Conservation (phyloP, 2,797 vertebrate species). For the Lepilemur septentrionalis region DNA sequence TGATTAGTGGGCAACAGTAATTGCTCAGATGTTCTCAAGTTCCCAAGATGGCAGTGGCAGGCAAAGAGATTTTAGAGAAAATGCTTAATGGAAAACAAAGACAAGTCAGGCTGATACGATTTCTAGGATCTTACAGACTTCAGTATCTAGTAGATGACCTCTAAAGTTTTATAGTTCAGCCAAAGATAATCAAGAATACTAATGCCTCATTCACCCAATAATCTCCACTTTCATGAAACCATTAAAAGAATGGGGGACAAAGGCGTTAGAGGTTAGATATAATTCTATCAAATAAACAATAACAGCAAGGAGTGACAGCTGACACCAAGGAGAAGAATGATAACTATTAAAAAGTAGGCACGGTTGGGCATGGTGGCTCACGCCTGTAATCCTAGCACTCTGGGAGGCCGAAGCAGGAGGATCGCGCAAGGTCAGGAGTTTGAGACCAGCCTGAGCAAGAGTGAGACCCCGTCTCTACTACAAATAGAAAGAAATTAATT, state of each 20-base stretch:
- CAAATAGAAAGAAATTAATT: too few relatives aligned
- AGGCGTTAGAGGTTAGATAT: neutral
- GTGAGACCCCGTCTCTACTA: too few relatives aligned
- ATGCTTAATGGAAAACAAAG: neutral
- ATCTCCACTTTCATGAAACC: neutral
- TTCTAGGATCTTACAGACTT: neutral
- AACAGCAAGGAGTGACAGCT: neutral
- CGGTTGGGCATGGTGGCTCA: too few relatives aligned
- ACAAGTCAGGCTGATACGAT: neutral
- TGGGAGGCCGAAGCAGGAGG: too few relatives aligned
- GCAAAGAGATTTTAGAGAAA: neutral
- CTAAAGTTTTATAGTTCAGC: neutral
- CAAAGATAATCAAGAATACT: constrained; percentile 20
- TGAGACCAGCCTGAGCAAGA: too few relatives aligned
- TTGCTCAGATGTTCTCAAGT: neutral
- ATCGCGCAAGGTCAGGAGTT: too few relatives aligned
- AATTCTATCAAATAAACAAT: neutral
- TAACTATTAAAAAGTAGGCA: neutral
- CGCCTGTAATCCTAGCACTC: too few relatives aligned
- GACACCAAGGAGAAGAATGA: neutral
- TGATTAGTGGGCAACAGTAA: neutral
- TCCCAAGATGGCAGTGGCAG: neutral
- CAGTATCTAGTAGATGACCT: neutral
- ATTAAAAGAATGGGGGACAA: neutral
- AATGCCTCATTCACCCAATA: neutral